These are phyloP conservation scores for Arion vulgaris DNA, from an alignment of 1,140 invertebrate genomes.

Conservation along the genomic window DNA sequence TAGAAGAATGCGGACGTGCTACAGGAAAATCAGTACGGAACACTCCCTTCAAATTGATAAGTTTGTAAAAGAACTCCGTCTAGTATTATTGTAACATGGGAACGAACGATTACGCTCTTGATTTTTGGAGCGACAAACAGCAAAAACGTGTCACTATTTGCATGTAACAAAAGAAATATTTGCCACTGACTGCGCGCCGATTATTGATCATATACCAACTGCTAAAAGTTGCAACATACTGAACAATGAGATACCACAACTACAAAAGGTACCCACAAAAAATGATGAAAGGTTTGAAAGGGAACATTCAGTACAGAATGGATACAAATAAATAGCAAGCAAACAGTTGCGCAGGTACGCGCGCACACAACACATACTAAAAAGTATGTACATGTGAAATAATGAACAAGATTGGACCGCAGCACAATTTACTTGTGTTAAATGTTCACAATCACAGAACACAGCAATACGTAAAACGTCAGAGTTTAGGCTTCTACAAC, in stretches of 20 bases:
- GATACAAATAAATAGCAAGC: no score
- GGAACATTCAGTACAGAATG: no score
- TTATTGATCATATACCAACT: background rate
- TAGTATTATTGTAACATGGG: background rate
- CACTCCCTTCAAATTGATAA: background rate
- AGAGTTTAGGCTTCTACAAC: no score
- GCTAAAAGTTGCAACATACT: background rate
- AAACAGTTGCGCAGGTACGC: no score
- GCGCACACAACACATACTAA: no score
- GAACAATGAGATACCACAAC: background rate
- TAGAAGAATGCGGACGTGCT: background rate
- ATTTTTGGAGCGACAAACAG: conserved; percentile 6
- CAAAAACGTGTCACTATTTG: background rate
- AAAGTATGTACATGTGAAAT: no score
- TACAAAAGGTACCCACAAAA: background rate
- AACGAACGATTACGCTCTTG: background rate
- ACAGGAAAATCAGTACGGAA: background rate
- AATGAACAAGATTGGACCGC: no score
- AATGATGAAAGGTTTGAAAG: no score
- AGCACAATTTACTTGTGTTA: no score
- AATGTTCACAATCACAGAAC: no score
- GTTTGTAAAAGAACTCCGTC: background rate
- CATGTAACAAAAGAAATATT: conserved; percentile 3
- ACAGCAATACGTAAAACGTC: no score
- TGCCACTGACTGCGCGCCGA: background rate